Evolutionary conservation across 1,140 invertebrate species (phyloP).

Genomic region (Musca vetustissima): DNA sequence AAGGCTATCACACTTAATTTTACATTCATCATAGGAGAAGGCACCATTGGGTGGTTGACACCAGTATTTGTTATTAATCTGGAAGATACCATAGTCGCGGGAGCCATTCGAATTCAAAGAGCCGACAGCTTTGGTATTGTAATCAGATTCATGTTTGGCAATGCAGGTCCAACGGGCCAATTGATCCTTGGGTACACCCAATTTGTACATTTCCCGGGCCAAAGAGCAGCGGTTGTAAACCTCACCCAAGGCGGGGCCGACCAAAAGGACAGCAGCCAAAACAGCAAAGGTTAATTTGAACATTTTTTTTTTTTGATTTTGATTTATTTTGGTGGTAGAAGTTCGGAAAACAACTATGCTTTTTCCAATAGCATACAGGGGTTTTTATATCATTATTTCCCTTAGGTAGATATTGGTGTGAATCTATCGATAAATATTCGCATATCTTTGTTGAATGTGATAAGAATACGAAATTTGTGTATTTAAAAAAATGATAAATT

Average conservation of each 20-base stretch:
- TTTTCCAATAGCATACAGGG: no score
- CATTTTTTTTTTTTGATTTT: no score
- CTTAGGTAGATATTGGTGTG: no score
- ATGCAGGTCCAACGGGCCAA: slow-evolving; percentile 29
- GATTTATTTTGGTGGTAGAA: no score
- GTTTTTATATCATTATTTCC: no score
- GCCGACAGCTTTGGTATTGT: slow-evolving; percentile 28
- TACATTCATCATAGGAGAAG: slow-evolving; percentile 36
- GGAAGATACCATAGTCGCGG: slow-evolving; percentile 44
- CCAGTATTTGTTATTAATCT: slow-evolving; percentile 47
- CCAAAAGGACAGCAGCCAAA: slow-evolving; percentile 22
- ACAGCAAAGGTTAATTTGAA: slow-evolving; percentile 13
- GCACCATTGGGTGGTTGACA: slow-evolving; percentile 35
- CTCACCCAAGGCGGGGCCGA: slow-evolving; percentile 19
- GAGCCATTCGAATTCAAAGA: slow-evolving; percentile 36
- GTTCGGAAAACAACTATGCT: no score
- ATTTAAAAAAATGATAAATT: no score
- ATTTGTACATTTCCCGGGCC: slow-evolving; percentile 28
- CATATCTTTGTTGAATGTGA: no score
- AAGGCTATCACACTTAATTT: slow-evolving; percentile 31
- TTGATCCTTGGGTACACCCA: slow-evolving; percentile 36
- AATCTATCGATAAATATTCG: no score
- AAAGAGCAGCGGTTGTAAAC: slow-evolving; percentile 26
- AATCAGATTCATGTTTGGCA: slow-evolving; percentile 22
- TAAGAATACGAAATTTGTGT: no score